Base-by-base conservation (phyloP, 2,888 invertebrate species). In the Meiosimyza platycephala region DNA sequence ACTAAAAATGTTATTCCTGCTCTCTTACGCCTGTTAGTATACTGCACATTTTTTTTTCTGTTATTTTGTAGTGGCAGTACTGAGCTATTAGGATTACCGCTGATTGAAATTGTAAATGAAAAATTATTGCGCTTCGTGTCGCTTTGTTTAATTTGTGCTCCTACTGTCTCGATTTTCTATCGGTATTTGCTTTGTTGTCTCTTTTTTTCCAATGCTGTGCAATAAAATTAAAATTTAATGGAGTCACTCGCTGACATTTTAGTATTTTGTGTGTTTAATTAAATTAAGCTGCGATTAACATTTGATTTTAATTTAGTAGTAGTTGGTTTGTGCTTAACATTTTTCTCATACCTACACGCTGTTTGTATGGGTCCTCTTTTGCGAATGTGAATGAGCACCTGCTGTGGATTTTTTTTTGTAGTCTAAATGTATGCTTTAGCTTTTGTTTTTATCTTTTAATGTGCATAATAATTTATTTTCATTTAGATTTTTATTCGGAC, bases 91-190 rank as follows among this genome's bases (percentile, higher is more conserved):
- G 85, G 84, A 84, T 84, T 84, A 85, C 80, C 84, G 81, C 83
- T 85, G 84, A 84, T 84, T 85, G 85, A 85, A 84, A 85, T 85
- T 85, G 85, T 84, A 84, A 85, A 85, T 84, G 84, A 85, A 85
- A 84, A 85, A 83, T 84, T 85, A 84, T 85, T 76, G 74, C 52
- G 18, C 50, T 50, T 13, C 70, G 47, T 16, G 48, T 57, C 57
- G 57, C 68, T 55, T 62, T 33, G 63, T 63, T 15, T n/a, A 15
- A 13, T 33, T 67, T 68, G 60, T 22, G 63, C 73, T 75, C 73
- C 75, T 76, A 75, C 66, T 67, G 71, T 51, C 69, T 65, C 68
- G 64, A 15, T 63, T 67, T 50, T 72, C 63, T 40, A 7, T 40
- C 7, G 40, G n/a, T 6, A 9, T 33, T 13, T 40, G 3, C 18